Evolutionary conservation across 1,140 invertebrate species (phyloP).

Genomic region (Whitmania pigra): DNA sequence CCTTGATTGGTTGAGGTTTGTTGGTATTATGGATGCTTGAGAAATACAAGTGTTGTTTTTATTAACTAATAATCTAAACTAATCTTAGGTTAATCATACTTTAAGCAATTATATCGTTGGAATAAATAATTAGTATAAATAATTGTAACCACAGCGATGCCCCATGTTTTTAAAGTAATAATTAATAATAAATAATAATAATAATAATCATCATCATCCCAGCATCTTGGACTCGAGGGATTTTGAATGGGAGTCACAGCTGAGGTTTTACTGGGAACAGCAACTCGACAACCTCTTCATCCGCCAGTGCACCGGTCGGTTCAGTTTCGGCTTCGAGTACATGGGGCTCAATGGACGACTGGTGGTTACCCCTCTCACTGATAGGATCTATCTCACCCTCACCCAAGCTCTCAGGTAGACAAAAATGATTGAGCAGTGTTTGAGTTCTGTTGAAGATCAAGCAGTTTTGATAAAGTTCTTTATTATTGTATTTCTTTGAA

Average conservation of each 20-base stretch:
- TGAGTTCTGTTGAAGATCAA: neutral
- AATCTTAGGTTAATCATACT: no score
- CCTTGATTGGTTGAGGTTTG: no score
- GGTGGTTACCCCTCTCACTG: conserved; percentile 78
- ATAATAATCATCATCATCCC: conserved; percentile 10
- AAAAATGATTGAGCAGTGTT: neutral
- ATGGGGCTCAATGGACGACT: conserved; percentile 79
- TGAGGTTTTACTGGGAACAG: conserved; percentile 78
- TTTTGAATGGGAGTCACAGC: conserved; percentile 82
- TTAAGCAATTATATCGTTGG: no score
- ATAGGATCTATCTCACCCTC: conserved; percentile 75
- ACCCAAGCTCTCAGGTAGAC: conserved; percentile 47
- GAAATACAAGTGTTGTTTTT: no score
- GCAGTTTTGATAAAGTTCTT: neutral
- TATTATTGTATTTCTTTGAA: neutral
- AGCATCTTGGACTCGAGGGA: conserved; percentile 67
- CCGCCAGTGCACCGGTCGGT: conserved; percentile 67
- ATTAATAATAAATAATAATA: no score
- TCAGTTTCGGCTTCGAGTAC: conserved; percentile 84
- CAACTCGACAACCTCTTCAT: conserved; percentile 65
- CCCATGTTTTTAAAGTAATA: no score
- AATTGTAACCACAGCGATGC: no score
- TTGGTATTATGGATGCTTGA: no score
- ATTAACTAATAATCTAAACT: no score
- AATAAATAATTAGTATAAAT: no score